phyloP scores from a whole-genome alignment of 2,888 invertebrate species.

The Mechanitis messenoides region DNA sequence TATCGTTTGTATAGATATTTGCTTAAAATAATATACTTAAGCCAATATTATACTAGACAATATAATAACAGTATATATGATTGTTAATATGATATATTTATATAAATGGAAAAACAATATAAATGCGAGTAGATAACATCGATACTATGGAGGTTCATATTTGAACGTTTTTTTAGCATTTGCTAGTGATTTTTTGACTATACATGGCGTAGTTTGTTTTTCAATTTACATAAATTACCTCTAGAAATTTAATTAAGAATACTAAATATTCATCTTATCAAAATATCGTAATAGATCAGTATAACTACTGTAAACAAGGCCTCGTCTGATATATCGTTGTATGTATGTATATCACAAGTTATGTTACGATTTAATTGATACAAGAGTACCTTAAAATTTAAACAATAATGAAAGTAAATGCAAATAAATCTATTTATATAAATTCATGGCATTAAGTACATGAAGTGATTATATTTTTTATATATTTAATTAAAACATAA shows the following conservation, averaged over 20 bases:
- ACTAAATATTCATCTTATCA: background rate
- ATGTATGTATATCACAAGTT: slow-evolving; percentile 11
- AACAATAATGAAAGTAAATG: background rate
- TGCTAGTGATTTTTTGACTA: too few relatives aligned
- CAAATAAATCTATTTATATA: background rate
- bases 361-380: background rate
- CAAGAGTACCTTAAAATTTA: background rate
- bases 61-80: too few relatives aligned
- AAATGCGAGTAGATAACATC: too few relatives aligned
- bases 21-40: slow-evolving; percentile 6
- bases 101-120: slow-evolving; percentile 1
- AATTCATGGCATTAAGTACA: slow-evolving; percentile 3
- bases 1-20: slow-evolving; percentile 8
- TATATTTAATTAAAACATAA: too few relatives aligned
- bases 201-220: background rate
- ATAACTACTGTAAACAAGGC: slow-evolving; percentile 12
- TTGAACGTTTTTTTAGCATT: too few relatives aligned
- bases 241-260: background rate
- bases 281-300: background rate
- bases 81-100: too few relatives aligned
- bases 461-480: background rate
- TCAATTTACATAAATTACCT: background rate
- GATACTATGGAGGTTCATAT: too few relatives aligned
- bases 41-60: background rate
- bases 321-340: slow-evolving; percentile 11